Evolutionary conservation across 2,113 vertebrate genomes (phyloP).

Genomic region (Phycodurus eques): DNA sequence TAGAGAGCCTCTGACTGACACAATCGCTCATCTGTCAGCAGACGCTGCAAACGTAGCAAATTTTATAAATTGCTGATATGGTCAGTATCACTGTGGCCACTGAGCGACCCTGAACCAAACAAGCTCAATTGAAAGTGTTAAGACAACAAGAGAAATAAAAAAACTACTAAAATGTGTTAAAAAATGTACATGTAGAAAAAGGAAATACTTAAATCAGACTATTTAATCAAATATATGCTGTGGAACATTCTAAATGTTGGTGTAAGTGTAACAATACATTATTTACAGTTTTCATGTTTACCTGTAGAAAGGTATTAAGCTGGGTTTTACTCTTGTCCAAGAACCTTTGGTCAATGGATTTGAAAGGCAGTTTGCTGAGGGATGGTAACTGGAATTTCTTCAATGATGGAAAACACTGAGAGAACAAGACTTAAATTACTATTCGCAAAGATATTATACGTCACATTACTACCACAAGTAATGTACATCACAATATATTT

Average conservation of each 20-base stretch:
- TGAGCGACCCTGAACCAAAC: not conserved
- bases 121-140: not conserved
- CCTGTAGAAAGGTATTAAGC: slow-evolving; percentile 95
- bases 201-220: not conserved
- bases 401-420: slow-evolving; percentile 91
- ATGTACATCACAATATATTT: not conserved
- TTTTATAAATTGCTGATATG: not conserved
- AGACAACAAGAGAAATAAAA: not conserved
- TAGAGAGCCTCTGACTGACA: slow-evolving; percentile 98
- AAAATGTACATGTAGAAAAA: not conserved
- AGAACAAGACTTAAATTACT: not conserved
- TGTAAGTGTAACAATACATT: not conserved
- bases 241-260: not conserved
- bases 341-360: slow-evolving; percentile 97
- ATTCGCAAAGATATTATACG: not conserved
- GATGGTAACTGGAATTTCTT: slow-evolving; percentile 98
- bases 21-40: slow-evolving; percentile 91
- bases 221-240: not conserved
- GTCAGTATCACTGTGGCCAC: not conserved
- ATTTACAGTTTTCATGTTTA: slow-evolving; percentile 52
- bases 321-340: slow-evolving; percentile 97
- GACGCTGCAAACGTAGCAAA: slow-evolving; percentile 70
- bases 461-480: slow-evolving; percentile 11
- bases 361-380: slow-evolving; percentile 97
- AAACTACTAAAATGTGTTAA: not conserved